phyloP scores from a whole-genome alignment of 1,140 invertebrate species.

The Diuraphis noxia region DNA sequence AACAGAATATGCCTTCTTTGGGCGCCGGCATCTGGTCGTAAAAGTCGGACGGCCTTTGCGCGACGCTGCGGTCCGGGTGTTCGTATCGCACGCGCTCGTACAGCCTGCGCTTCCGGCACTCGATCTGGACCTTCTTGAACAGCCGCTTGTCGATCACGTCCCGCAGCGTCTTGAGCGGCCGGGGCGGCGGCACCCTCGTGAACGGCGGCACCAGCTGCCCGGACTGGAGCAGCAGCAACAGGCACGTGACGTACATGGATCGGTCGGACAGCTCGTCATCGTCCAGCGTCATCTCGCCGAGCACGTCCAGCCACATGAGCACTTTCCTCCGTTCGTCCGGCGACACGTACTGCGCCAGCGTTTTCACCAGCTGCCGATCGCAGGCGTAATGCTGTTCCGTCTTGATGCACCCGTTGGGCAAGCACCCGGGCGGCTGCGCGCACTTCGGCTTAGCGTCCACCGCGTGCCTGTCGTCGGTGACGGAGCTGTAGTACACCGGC shows the following conservation, averaged over 20 bases:
- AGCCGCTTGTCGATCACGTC: slow-evolving; percentile 35
- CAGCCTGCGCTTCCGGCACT: slow-evolving; percentile 16
- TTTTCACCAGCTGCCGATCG: background rate
- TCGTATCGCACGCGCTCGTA: background rate
- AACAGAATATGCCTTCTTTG: background rate
- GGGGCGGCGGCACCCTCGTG: background rate
- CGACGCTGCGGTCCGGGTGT: background rate
- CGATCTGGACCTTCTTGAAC: slow-evolving; percentile 11
- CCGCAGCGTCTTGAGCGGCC: background rate
- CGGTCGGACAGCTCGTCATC: slow-evolving; percentile 28
- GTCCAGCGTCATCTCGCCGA: slow-evolving; percentile 9
- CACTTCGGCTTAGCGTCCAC: background rate
- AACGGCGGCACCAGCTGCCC: slow-evolving; percentile 26
- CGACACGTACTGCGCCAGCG: background rate
- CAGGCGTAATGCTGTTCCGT: background rate
- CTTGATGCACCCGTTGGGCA: slow-evolving; percentile 14
- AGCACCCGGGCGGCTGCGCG: background rate
- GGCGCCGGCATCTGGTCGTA: background rate
- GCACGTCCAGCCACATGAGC: background rate
- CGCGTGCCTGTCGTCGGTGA: background rate
- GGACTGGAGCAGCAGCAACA: background rate
- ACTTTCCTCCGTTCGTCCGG: slow-evolving; percentile 8
- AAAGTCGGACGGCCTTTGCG: background rate
- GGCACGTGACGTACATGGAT: background rate
- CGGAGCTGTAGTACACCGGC: background rate